phyloP scores from a whole-genome alignment of 1,140 invertebrate species.

The Trigoniulus corallinus region DNA sequence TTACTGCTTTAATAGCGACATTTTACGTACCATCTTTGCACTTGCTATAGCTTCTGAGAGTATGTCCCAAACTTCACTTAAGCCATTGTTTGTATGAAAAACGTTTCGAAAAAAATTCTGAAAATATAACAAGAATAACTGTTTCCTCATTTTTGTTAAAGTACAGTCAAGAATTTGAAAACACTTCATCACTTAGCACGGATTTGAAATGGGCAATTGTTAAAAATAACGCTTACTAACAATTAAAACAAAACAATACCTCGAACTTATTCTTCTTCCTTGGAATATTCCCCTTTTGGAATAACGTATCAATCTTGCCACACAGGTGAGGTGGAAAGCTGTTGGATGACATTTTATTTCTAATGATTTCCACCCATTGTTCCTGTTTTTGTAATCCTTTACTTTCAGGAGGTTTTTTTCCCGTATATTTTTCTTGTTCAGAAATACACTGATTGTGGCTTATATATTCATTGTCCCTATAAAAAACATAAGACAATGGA shows the following conservation, averaged over 20 bases:
- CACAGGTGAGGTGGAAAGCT: constrained; percentile 34
- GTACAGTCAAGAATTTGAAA: not conserved
- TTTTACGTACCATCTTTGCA: too few relatives aligned
- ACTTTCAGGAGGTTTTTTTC: constrained; percentile 50
- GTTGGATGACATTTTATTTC: constrained; percentile 46
- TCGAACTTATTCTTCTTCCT: constrained; percentile 76
- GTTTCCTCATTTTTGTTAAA: not conserved
- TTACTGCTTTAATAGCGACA: too few relatives aligned
- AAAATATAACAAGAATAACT: not conserved
- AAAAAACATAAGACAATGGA: not conserved
- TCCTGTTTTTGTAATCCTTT: constrained; percentile 83
- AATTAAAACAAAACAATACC: constrained; percentile 18
- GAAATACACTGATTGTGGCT: constrained; percentile 78
- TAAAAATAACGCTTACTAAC: not conserved
- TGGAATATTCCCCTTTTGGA: constrained; percentile 71
- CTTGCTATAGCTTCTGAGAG: too few relatives aligned
- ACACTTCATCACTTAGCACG: not conserved
- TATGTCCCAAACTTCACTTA: too few relatives aligned
- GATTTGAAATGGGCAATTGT: not conserved
- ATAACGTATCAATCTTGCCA: constrained; percentile 49
- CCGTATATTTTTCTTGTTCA: constrained; percentile 79
- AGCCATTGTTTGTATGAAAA: not conserved
- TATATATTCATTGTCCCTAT: constrained; percentile 49
- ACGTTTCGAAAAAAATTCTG: constrained; percentile 7
- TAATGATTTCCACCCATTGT: constrained; percentile 68